Conservation (phyloP, 2,797 vertebrate species). For the Takifugu ocellatus region DNA sequence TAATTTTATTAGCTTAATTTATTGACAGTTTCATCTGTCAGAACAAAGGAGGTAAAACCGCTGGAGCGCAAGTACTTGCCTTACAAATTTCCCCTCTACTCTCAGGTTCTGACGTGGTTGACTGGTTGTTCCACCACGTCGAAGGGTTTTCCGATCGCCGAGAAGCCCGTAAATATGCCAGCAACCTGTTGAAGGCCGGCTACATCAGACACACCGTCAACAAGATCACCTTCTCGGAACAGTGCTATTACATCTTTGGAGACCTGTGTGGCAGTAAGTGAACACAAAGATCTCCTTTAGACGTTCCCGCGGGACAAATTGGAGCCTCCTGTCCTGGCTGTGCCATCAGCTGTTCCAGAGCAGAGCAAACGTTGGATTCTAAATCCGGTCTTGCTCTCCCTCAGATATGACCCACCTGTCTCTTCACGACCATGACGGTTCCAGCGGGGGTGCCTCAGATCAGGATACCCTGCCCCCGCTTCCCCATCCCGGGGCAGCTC, state of each 20-base stretch:
- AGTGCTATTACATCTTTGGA: conserved; percentile 98
- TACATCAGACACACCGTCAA: conserved; percentile 98
- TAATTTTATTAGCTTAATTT: not conserved
- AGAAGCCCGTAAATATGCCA: conserved; percentile 95
- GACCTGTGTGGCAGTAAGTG: conserved; percentile 95
- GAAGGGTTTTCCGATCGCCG: conserved; percentile 96
- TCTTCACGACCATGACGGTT: conserved; percentile 94
- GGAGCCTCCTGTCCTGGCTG: not conserved
- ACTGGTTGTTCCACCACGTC: conserved; percentile 98
- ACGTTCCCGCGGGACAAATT: not conserved
- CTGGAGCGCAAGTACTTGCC: too few relatives aligned
- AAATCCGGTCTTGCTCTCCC: not conserved
- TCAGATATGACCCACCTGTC: conserved; percentile 95
- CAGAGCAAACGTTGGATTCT: not conserved
- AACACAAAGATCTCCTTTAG: not conserved
- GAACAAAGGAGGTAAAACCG: too few relatives aligned
- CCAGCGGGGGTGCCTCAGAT: conserved; percentile 94
- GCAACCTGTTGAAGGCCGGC: conserved; percentile 96
- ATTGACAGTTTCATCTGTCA: too few relatives aligned
- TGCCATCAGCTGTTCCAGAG: not conserved
- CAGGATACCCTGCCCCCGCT: conserved; percentile 96
- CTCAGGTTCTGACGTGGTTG: conserved; percentile 95
- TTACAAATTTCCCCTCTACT: not conserved
- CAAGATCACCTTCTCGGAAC: conserved; percentile 99
- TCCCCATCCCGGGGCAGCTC: conserved; percentile 90